Evolutionary conservation across 2,797 vertebrate genomes (phyloP).

Genomic region (Sandelia bainsii): DNA sequence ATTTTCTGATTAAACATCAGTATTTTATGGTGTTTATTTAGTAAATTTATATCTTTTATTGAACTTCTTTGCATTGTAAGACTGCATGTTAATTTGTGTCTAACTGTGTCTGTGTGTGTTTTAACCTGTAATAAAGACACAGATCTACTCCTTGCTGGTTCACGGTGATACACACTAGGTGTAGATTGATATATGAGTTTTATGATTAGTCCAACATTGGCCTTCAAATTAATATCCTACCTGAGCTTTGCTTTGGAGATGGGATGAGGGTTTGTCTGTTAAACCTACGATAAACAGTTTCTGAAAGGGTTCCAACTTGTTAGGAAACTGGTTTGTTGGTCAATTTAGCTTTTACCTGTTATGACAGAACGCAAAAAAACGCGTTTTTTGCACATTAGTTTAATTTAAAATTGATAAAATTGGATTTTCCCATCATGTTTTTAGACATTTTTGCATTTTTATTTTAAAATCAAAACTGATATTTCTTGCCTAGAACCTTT

Average conservation of each 20-base stretch:
- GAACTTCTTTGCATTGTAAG: background rate
- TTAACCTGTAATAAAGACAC: slow-evolving; percentile 25
- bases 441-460: no score
- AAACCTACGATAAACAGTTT: slow-evolving; percentile 44
- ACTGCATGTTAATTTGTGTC: background rate
- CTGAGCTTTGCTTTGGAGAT: background rate
- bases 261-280: slow-evolving; percentile 25
- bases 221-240: slow-evolving; percentile 15
- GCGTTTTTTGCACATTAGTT: no score
- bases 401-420: no score
- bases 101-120: background rate
- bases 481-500: no score
- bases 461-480: no score
- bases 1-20: background rate
- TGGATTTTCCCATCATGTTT: no score
- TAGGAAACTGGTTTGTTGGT: slow-evolving; percentile 63
- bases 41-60: background rate
- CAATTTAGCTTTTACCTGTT: slow-evolving; percentile 67
- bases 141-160: background rate
- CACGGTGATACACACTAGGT: background rate
- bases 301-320: slow-evolving; percentile 48
- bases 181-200: slow-evolving; percentile 7
- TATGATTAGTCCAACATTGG: background rate
- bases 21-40: no score
- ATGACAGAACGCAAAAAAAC: no score